Percentiles rank a stretch among this genome's conserved stretches.
phyloP scores from a whole-genome alignment of 2,797 vertebrate genomes.

The Gallirallus australis region DNA sequence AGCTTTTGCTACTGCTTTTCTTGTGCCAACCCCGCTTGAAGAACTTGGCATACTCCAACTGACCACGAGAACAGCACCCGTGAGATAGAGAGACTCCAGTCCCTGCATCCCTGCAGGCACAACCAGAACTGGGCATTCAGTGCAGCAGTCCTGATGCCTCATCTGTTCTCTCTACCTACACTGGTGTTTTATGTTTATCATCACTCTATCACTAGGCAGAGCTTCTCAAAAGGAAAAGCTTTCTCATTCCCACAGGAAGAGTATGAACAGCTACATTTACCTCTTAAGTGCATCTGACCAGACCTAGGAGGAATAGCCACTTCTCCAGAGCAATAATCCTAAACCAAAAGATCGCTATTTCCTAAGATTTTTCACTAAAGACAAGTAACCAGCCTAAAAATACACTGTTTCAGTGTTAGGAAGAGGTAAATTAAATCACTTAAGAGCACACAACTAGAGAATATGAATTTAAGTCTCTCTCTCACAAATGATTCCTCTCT shows the following conservation, averaged over 20 bases:
- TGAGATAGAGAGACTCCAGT: not conserved
- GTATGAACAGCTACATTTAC: not conserved
- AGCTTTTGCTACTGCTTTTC: not conserved
- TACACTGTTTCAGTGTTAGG: not conserved
- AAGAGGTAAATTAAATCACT: not conserved
- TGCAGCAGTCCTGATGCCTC: not conserved
- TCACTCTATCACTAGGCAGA: not conserved
- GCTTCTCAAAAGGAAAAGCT: not conserved
- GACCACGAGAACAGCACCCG: not conserved
- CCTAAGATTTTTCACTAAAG: not conserved
- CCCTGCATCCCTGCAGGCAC: not conserved
- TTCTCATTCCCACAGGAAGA: not conserved
- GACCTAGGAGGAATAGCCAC: not conserved
- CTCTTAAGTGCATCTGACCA: not conserved
- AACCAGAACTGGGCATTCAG: not conserved
- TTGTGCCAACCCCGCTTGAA: not conserved
- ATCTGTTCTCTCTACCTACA: not conserved
- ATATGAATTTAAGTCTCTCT: constrained; percentile 14
- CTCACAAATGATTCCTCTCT: constrained; percentile 39
- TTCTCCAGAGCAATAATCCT: not conserved
- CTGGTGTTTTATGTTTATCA: not conserved
- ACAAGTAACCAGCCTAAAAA: not conserved
- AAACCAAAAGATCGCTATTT: not conserved
- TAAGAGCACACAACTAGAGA: not conserved
- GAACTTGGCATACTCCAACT: not conserved